Base-by-base conservation (phyloP, 1,140 invertebrate species). In the Diabrotica undecimpunctata region DNA sequence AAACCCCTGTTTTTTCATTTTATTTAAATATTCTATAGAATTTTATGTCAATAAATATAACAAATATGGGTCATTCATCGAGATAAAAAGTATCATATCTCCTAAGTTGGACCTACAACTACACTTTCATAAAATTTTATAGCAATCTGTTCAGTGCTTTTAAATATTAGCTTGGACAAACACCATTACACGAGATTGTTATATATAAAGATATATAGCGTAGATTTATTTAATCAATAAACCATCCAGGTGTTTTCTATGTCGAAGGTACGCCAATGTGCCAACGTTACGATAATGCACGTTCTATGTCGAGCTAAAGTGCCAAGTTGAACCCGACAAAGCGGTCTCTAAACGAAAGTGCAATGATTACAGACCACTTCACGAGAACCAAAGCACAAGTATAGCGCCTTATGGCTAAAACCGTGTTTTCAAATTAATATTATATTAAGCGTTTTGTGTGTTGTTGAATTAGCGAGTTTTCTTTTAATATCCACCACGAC, bases 381-480 rank as follows among this genome's bases (percentile, higher is more conserved):
- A 38, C 55, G 55, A 57, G 38, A 37, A 57, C 55, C 25, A 57
- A 46, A 46, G 41, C 8, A 6, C 41, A 46, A 25, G 41, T 10
- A 46, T 10, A 8, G 41, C 55, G 55, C 55, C 55, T 57, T 57
- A 57, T 57, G 55, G 37, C 55, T 7, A 46, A 37, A 57, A 57
- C 55, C 55, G 55, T 57, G 55, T 57, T 57, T 57, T 37, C 55
- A 57, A 57, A 57, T 57, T 57, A 57, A 57, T 57, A 57, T 37
- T 57, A 35, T 57, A 57, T 57, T 57, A 57, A 38, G 55, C 55
- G 55, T 25, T 37, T 57, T 57, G 35, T 57, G 6, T 37, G 55
- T 57, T 57, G 55, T 46, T 46, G 41, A 46, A 46, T 46, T 46
- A 46, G 41, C 8, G 41, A 46, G 8, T 46, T 46, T 46, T 46